Evolutionary conservation across 2,113 vertebrate genomes (phyloP).

Genomic region (Protobothrops mucrosquamatus): DNA sequence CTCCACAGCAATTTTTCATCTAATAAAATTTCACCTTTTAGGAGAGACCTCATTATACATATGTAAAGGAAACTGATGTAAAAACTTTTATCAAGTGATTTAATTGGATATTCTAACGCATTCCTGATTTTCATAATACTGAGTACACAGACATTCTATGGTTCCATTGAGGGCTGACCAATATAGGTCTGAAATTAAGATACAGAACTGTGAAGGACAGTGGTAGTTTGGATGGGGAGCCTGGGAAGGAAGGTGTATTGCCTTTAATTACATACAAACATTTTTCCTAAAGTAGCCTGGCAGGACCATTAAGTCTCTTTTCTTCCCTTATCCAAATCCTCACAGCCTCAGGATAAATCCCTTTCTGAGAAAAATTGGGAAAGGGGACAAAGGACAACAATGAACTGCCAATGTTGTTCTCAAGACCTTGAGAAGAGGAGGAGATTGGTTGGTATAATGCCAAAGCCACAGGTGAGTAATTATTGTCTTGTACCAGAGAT

Average conservation of each 20-base stretch:
- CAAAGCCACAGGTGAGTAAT: constrained; percentile 33
- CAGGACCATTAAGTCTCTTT: background rate
- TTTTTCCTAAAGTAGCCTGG: background rate
- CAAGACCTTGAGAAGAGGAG: background rate
- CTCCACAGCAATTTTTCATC: background rate
- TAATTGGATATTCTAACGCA: too few relatives aligned
- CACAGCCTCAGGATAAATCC: constrained; percentile 5
- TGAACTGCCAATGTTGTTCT: background rate
- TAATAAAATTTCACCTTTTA: background rate
- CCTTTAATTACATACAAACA: background rate
- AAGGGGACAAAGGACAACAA: background rate
- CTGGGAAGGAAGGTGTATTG: background rate
- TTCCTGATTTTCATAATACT: background rate
- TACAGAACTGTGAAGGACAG: background rate
- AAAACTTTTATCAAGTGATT: background rate
- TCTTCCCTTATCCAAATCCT: constrained; percentile 4
- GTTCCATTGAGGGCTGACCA: background rate
- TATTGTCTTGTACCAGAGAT: background rate
- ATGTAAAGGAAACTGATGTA: background rate
- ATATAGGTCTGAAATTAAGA: background rate
- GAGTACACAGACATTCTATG: background rate
- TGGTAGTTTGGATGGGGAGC: background rate
- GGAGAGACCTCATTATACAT: background rate
- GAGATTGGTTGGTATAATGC: background rate
- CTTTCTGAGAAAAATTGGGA: background rate